Evolutionary conservation across 2,113 vertebrate species (phyloP).

Genomic region (Xyliphius kryptos): DNA sequence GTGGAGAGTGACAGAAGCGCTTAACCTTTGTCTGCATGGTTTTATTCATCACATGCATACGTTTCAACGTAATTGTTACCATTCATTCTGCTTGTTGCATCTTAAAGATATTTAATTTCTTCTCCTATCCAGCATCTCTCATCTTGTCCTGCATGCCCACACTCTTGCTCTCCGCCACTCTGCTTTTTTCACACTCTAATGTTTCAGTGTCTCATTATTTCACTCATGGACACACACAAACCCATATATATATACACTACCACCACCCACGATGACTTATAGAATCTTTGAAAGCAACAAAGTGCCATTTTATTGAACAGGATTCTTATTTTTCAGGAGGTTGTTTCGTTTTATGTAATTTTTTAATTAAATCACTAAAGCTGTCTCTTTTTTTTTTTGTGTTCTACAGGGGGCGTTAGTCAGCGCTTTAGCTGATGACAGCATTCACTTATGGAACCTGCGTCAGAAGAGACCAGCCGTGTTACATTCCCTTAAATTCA

Average conservation of each 20-base stretch:
- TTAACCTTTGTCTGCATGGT: no score
- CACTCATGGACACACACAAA: no score
- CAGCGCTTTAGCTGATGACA: slow-evolving; percentile 97
- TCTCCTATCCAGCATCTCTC: neutral
- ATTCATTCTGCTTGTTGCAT: slow-evolving; percentile 25
- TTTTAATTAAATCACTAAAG: slow-evolving; percentile 18
- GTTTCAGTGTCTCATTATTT: slow-evolving; percentile 13
- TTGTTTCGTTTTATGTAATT: no score
- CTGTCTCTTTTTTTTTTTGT: no score
- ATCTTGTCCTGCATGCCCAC: slow-evolving; percentile 8
- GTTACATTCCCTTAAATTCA: slow-evolving; percentile 97
- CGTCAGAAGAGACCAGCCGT: slow-evolving; percentile 97
- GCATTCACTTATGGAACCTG: slow-evolving; percentile 96
- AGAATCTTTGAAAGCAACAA: slow-evolving; percentile 11
- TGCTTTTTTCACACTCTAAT: no score
- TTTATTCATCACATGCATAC: no score
- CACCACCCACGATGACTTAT: slow-evolving; percentile 19
- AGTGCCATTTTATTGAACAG: no score
- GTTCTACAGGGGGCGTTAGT: slow-evolving; percentile 85
- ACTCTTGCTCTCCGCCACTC: neutral
- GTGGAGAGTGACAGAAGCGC: no score
- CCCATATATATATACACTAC: neutral
- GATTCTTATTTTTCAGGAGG: no score
- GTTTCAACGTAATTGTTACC: slow-evolving; percentile 10
- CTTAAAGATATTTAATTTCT: neutral